Evolutionary conservation across 2,113 vertebrate genomes (phyloP), one percentile per base, ranked within the genome.

Genomic region (Astatotilapia flaviijosephi): DNA sequence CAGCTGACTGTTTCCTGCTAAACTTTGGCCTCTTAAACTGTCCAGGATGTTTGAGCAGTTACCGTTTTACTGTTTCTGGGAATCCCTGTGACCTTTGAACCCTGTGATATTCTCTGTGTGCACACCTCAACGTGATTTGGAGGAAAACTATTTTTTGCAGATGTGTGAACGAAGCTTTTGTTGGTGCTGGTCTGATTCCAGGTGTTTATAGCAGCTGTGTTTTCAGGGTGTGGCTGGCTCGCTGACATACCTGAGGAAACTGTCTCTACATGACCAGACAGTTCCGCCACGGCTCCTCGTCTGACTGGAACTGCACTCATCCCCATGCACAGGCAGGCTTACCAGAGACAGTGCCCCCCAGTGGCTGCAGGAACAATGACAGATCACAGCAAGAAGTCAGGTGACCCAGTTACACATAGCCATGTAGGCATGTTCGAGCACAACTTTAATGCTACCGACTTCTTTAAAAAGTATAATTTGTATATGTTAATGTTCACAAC

Each of bases 221-320:
- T 14, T 51, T 68, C 55, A 85, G 86, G 92, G 91, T 75, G 92
- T 91, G 88, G 55, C 73, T 28, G 23, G 9, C 89, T 58, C 31
- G 13, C 60, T 55, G 6, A 83, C 88, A 92, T 90, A 88, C 91
- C 91, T 82, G 84, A 88, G 83, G 31, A 83, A 26, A 79, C 81
- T 80, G 68, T 56, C 65, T 3, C 37, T 80, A 70, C 92, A 91
- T 91, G 92, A 93, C 80, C 91, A 89, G 88, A 89, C 92, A 90
- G 84, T 75, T 88, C 79, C 21, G 2, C 31, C 11, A 4, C 26
- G 12, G 62, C 54, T 82, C 62, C 49, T 51, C 23, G 80, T 83
- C 70, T 79, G 75, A 83, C 56, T 49, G 68, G 15, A 79, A 85
- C 33, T 19, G 6, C 35, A 45, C 47, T 49, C 12, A 19, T 58